A percentile compares a stretch with the other conserved stretches of the same genome.
phyloP scores from a whole-genome alignment of 1,140 invertebrate species.

The Pogonognathellus flavescens region DNA sequence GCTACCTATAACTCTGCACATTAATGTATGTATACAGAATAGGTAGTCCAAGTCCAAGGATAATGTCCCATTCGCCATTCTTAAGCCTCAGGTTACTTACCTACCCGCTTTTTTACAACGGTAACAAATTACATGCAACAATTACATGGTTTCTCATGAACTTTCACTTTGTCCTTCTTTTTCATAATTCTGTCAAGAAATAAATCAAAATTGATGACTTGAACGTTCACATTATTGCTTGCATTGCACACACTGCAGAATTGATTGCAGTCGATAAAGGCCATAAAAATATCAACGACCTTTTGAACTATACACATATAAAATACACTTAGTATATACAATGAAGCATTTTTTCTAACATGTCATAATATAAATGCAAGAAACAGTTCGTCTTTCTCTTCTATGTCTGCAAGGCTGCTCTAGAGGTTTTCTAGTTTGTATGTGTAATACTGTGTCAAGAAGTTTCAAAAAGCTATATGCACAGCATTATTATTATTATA shows the following conservation, averaged over 20 bases:
- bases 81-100: neutral
- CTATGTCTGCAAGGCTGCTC: too few species aligned
- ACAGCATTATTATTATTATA: too few species aligned
- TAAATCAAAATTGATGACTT: constrained; percentile 42
- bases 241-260: constrained; percentile 33
- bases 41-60: constrained; percentile 20
- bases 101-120: neutral
- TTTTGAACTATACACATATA: neutral
- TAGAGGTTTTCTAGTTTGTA: too few species aligned
- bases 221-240: constrained; percentile 38
- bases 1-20: too few species aligned
- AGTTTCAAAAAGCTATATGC: too few species aligned
- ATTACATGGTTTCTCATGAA: constrained; percentile 21
- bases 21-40: too few species aligned
- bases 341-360: too few species aligned
- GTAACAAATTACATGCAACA: constrained; percentile 38
- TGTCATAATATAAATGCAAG: too few species aligned
- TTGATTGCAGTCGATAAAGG: constrained; percentile 42
- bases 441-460: too few species aligned
- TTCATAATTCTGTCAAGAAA: neutral
- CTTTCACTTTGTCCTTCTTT: constrained; percentile 31
- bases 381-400: too few species aligned
- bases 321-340: too few species aligned
- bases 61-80: constrained; percentile 14
- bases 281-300: constrained; percentile 46